Evolutionary conservation across 2,888 invertebrate species (phyloP).

Genomic region (Hybos culiciformis): DNA sequence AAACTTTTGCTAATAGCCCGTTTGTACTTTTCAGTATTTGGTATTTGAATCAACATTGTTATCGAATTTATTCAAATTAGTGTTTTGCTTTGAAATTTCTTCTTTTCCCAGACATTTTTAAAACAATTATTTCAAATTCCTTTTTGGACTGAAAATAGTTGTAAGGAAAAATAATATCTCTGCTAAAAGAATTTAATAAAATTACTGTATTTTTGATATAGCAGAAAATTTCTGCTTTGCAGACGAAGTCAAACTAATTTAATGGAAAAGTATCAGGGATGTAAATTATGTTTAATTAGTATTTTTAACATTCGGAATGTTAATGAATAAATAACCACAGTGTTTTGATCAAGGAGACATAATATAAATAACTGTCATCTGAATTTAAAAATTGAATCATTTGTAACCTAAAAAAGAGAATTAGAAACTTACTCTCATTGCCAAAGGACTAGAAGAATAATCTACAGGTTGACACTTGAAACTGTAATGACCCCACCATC

Average conservation of each 20-base stretch:
- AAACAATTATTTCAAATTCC: no score
- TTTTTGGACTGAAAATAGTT: no score
- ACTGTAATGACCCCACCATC: conserved; percentile 71
- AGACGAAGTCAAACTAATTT: no score
- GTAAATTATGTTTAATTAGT: neutral
- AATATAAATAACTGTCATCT: no score
- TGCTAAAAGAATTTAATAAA: no score
- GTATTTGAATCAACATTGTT: neutral
- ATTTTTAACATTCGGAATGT: neutral
- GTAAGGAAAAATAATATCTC: no score
- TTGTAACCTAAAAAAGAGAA: conserved; percentile 4
- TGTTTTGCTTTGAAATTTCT: neutral
- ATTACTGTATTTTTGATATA: no score
- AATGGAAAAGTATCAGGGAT: no score
- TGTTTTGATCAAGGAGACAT: neutral
- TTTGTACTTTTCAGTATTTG: neutral
- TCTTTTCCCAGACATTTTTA: no score
- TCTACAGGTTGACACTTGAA: conserved; percentile 80
- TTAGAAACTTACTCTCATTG: conserved; percentile 46
- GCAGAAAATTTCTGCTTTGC: no score
- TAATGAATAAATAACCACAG: conserved; percentile 1
- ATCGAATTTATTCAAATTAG: neutral
- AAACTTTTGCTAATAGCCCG: neutral
- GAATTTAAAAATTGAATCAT: conserved; percentile 1
- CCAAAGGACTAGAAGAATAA: conserved; percentile 57